A percentile compares a stretch with the other conserved stretches of the same genome.
phyloP scores from a whole-genome alignment of 2,113 vertebrate species.

The Ceyx margarethae region DNA sequence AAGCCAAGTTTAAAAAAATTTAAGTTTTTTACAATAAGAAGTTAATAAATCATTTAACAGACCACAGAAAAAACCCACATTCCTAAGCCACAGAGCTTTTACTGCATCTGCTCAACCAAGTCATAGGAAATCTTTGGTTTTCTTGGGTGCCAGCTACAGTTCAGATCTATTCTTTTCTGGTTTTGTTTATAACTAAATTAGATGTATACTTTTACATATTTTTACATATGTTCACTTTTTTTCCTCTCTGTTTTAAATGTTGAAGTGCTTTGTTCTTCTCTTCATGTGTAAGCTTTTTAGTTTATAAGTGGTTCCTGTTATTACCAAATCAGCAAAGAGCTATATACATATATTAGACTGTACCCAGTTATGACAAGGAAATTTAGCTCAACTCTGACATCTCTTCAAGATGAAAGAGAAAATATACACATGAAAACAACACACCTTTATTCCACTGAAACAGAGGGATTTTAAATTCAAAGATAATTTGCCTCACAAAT shows the following conservation, averaged over 20 bases:
- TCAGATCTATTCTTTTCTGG: neutral
- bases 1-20: neutral
- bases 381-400: neutral
- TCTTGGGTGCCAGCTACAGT: neutral
- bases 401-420: constrained; percentile 31
- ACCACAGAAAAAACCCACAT: neutral
- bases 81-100: neutral
- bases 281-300: neutral
- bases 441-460: neutral
- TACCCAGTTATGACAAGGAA: neutral
- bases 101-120: neutral
- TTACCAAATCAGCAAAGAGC: neutral
- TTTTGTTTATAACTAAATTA: constrained; percentile 11
- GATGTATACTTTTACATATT: constrained; percentile 46
- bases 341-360: neutral
- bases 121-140: neutral
- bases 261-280: constrained; percentile 32
- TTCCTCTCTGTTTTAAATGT: neutral
- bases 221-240: constrained; percentile 53
- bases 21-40: neutral
- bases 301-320: constrained; percentile 7
- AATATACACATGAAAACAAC: neutral
- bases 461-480: neutral
- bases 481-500: constrained; percentile 12
- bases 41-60: neutral